A percentile compares a stretch with the other conserved stretches of the same genome.
Evolutionary conservation across 2,113 vertebrate species (phyloP).

Genomic region (Tachycineta bicolor): DNA sequence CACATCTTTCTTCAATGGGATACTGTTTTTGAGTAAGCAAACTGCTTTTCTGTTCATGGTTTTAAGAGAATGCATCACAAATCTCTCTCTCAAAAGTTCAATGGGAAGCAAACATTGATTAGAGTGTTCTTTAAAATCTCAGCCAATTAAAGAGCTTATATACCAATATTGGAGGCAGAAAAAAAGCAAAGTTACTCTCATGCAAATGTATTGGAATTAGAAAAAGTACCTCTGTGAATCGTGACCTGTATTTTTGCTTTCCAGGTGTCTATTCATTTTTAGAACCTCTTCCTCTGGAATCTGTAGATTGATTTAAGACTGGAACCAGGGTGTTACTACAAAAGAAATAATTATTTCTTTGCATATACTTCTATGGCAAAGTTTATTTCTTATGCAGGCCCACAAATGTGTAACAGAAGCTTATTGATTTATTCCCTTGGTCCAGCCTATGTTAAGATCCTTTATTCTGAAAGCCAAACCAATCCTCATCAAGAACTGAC

Average conservation of each 20-base stretch:
- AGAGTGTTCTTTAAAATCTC: constrained; percentile 1
- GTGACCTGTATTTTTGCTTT: background rate
- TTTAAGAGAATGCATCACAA: constrained; percentile 2
- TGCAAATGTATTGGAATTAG: background rate
- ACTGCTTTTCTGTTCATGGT: constrained; percentile 31
- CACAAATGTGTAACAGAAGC: background rate
- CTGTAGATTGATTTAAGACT: background rate
- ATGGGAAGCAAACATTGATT: constrained; percentile 12
- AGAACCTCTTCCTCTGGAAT: background rate
- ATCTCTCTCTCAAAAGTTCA: constrained; percentile 21
- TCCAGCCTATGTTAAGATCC: background rate
- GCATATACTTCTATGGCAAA: background rate
- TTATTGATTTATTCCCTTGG: background rate
- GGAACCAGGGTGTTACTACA: background rate
- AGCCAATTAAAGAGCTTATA: background rate
- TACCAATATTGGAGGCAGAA: background rate
- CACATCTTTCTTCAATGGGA: constrained; percentile 44
- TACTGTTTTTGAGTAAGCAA: constrained; percentile 50
- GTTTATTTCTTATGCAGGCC: background rate
- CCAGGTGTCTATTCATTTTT: background rate
- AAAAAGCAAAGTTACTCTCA: background rate
- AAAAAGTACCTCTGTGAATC: background rate
- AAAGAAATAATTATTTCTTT: background rate
- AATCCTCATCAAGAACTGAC: background rate
- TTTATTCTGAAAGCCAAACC: background rate